Percentiles rank a stretch among this genome's conserved stretches.
phyloP scores from a whole-genome alignment of 2,797 vertebrate genomes.

The Enteromius paludinosus region DNA sequence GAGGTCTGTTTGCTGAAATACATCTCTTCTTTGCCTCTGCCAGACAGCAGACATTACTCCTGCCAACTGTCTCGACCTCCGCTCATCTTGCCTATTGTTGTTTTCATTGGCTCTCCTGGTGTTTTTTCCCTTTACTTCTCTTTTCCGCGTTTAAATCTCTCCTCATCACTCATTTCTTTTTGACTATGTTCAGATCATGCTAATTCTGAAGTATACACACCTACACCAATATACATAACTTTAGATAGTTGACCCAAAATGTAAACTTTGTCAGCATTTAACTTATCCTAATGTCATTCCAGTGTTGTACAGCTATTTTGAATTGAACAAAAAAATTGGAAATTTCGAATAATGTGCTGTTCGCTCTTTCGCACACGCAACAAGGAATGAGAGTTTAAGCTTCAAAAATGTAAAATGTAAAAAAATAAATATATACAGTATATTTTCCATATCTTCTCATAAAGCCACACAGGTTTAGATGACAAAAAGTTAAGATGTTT shows the following conservation, averaged over 20 bases:
- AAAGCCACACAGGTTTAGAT: background rate
- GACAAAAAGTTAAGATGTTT: background rate
- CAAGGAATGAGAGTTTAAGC: background rate
- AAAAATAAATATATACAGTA: no score
- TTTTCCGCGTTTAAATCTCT: background rate
- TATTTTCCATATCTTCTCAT: background rate
- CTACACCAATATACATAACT: background rate
- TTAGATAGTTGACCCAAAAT: background rate
- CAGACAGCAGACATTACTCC: conserved; percentile 75
- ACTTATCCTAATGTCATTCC: background rate
- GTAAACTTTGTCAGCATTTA: background rate
- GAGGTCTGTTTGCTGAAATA: conserved; percentile 77
- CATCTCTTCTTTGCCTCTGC: conserved; percentile 75
- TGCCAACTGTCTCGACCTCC: conserved; percentile 80
- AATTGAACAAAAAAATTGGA: background rate
- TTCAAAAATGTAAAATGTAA: no score
- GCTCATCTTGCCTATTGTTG: conserved; percentile 31
- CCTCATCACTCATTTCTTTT: background rate
- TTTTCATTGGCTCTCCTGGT: conserved; percentile 27
- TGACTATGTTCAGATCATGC: background rate
- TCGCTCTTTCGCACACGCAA: background rate
- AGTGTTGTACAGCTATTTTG: background rate
- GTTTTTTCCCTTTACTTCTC: conserved; percentile 4
- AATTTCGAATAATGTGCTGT: background rate
- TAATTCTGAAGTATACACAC: background rate